Percentiles rank a stretch among this genome's conserved stretches.
phyloP scores from a whole-genome alignment of 2,888 invertebrate species.

The Abrostola triplasia region DNA sequence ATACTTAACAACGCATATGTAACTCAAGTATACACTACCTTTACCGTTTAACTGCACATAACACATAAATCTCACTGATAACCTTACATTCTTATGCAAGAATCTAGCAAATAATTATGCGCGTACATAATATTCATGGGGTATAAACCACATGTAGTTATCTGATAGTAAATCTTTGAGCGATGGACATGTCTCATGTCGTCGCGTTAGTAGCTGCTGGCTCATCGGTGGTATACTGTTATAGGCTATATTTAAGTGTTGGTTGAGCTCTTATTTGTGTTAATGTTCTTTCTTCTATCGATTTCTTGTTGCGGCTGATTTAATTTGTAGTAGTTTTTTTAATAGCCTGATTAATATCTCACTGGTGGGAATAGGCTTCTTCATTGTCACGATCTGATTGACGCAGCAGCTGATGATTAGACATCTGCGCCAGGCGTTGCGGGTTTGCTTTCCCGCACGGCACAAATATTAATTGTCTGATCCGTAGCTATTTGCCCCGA shows the following conservation, averaged over 20 bases:
- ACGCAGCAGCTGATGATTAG: too few species aligned
- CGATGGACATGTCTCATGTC: conserved; percentile 31
- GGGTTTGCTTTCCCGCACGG: too few species aligned
- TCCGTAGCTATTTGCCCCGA: too few species aligned
- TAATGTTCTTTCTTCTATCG: too few species aligned
- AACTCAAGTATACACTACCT: conserved; percentile 22
- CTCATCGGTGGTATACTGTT: conserved; percentile 9
- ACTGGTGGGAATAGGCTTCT: too few species aligned
- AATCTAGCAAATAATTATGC: conserved; percentile 43
- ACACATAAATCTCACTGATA: conserved; percentile 42
- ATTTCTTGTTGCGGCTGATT: too few species aligned
- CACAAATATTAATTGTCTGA: too few species aligned
- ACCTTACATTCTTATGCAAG: conserved; percentile 49
- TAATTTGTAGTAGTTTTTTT: too few species aligned
- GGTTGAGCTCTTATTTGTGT: neutral
- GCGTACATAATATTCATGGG: conserved; percentile 32
- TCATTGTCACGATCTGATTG: too few species aligned
- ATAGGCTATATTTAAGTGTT: neutral
- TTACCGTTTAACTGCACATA: conserved; percentile 32
- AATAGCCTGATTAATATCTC: too few species aligned
- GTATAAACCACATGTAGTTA: conserved; percentile 27
- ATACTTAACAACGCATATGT: conserved; percentile 3
- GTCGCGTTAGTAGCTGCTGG: conserved; percentile 16
- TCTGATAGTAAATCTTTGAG: conserved; percentile 33
- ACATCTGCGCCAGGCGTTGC: too few species aligned